Conservation (phyloP, 1,140 invertebrate species). For the Trachymyrmex cornetzi region DNA sequence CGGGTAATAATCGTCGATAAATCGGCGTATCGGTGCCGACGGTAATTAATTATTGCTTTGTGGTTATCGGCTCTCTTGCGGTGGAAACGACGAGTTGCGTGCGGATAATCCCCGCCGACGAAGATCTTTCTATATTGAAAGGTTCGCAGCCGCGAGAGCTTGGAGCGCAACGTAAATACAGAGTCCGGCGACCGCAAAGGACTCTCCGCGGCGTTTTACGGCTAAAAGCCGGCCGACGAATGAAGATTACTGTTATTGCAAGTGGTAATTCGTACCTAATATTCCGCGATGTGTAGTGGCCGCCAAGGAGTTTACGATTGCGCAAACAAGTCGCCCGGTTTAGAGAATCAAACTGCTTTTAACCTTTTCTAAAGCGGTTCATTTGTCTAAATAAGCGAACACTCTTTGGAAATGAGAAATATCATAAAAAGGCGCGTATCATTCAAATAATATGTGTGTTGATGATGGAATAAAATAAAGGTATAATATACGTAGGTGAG, state of each 20-base stretch:
- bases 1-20: conserved; percentile 53
- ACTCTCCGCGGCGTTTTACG: conserved; percentile 57
- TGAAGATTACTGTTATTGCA: conserved; percentile 73
- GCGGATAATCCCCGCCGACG: conserved; percentile 68
- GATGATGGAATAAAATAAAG: not conserved
- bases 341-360: conserved; percentile 42
- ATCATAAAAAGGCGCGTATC: not conserved
- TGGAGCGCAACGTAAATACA: conserved; percentile 62
- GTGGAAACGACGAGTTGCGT: conserved; percentile 70
- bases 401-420: not conserved
- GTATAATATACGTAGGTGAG: no score
- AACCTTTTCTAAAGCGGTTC: conserved; percentile 28
- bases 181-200: conserved; percentile 29
- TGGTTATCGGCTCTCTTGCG: conserved; percentile 50
- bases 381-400: conserved; percentile 5
- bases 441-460: not conserved
- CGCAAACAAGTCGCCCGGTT: conserved; percentile 40
- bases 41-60: conserved; percentile 72
- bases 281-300: conserved; percentile 54
- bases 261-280: conserved; percentile 72
- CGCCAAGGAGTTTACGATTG: conserved; percentile 33
- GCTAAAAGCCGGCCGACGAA: conserved; percentile 48
- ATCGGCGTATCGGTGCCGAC: conserved; percentile 31
- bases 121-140: conserved; percentile 64
- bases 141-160: conserved; percentile 61